Base-by-base conservation (phyloP, 1,140 invertebrate species). In the Drosophila saltans region DNA sequence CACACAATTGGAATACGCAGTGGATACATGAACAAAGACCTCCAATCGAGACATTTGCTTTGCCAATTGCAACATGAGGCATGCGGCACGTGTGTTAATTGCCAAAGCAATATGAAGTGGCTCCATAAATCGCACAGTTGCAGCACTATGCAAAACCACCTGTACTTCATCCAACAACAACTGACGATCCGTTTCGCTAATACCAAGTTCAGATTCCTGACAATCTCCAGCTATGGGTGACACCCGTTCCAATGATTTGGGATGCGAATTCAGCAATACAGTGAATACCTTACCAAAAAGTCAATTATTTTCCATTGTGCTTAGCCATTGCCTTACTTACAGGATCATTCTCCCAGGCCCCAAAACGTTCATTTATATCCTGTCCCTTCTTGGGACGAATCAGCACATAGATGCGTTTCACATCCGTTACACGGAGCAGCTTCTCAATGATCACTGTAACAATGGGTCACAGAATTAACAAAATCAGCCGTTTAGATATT, bases 51-150 rank as follows among this genome's bases (percentile, higher is more conserved):
- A 93, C 93, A 97, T 96, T 88, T 95, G 85, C 21, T 78, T 86
- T 66, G 94, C 94, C 45, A 96, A 82, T 10, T 95, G 91, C 24
- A 95, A n/a, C 55, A 91, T 75, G 0, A 93, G 90, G 1, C 94
- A 93, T 0, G 94, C 94, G 1, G 94, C 94, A 8, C 93, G 91
- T 0, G 95, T 93, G 70, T 96, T 96, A 21, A 95, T 92, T 1
- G 92, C 93, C 2, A 95, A 88, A 0, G 95, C 94, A 4, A 93
- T 81, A 84, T 95, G 94, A 16, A 98, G 92, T 0, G 95, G 94
- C 89, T 98, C 97, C 72, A 97, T 95, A 92, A 98, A 98, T 93
- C 86, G 75, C 6, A 98, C 95, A 1, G 97, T 97, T 0, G 97
- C 98, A 0, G 97, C 97, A 3, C 94, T 95, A 79, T 98, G 97